phyloP scores from a whole-genome alignment of 2,113 vertebrate species.

The Tautogolabrus adspersus region DNA sequence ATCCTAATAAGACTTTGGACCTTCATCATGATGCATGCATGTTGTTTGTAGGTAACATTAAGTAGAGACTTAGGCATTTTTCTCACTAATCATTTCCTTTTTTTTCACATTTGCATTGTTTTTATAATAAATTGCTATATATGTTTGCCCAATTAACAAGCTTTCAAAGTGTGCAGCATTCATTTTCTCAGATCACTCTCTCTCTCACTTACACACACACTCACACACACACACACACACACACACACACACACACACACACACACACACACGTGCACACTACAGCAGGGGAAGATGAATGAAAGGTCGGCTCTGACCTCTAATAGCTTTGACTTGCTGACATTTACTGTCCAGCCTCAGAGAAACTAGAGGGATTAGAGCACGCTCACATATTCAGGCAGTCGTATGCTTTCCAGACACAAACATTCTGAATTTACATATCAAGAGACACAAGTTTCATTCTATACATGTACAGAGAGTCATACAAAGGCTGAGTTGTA shows the following conservation, averaged over 20 bases:
- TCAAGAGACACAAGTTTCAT: background rate
- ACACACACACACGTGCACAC: conserved; percentile 21
- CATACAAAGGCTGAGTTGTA: background rate
- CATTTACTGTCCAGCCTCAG: conserved; percentile 40
- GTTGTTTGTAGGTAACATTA: too few species aligned
- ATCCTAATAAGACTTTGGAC: too few species aligned
- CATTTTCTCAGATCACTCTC: too few species aligned
- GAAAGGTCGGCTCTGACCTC: conserved; percentile 48
- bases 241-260: conserved; percentile 5
- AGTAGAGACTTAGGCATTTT: background rate
- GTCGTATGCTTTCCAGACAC: background rate
- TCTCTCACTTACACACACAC: background rate
- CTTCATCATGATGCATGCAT: too few species aligned
- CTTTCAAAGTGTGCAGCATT: too few species aligned
- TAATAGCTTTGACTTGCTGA: conserved; percentile 61
- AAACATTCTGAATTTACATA: background rate
- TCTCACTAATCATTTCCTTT: background rate
- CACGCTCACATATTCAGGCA: background rate
- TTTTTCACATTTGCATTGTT: background rate
- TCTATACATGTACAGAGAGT: background rate
- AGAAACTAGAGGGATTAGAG: conserved; percentile 34
- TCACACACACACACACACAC: conserved; percentile 22
- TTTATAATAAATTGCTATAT: background rate
- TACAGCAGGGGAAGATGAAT: conserved; percentile 40
- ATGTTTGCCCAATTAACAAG: too few species aligned